A percentile compares a stretch with the other conserved stretches of the same genome.
Evolutionary conservation across 2,888 invertebrate species (phyloP).

Genomic region (Polymixis lichenea): DNA sequence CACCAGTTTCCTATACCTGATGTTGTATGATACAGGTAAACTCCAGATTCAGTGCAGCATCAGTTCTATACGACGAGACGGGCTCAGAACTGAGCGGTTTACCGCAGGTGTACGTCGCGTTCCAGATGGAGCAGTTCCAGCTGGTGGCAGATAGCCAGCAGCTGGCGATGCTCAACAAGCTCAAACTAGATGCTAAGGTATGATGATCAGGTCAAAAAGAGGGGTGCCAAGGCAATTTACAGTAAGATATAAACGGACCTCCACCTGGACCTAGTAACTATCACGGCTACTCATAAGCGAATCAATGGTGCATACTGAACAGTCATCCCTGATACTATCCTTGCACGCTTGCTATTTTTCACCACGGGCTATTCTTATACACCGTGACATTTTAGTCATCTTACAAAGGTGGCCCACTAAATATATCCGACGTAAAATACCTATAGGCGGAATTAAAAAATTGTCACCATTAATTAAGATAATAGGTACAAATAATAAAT

Average conservation of each 20-base stretch:
- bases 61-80: conserved; percentile 71
- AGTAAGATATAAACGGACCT: background rate
- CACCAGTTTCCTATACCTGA: background rate
- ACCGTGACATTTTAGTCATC: too few relatives aligned
- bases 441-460: too few relatives aligned
- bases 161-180: conserved; percentile 83
- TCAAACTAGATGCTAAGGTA: conserved; percentile 92
- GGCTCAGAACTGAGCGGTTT: conserved; percentile 76
- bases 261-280: background rate
- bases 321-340: background rate
- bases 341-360: too few relatives aligned
- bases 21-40: conserved; percentile 82
- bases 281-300: background rate
- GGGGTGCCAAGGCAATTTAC: background rate
- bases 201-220: background rate
- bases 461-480: too few relatives aligned
- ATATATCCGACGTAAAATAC: too few relatives aligned
- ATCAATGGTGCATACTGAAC: background rate
- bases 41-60: conserved; percentile 90
- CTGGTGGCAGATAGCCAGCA: conserved; percentile 91
- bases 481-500: too few relatives aligned
- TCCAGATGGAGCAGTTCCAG: conserved; percentile 92
- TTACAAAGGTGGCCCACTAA: too few relatives aligned
- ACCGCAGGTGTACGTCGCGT: conserved; percentile 91
- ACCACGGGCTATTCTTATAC: too few relatives aligned